Base-by-base conservation (phyloP, 2,888 invertebrate genomes). In the Troilus luridus region DNA sequence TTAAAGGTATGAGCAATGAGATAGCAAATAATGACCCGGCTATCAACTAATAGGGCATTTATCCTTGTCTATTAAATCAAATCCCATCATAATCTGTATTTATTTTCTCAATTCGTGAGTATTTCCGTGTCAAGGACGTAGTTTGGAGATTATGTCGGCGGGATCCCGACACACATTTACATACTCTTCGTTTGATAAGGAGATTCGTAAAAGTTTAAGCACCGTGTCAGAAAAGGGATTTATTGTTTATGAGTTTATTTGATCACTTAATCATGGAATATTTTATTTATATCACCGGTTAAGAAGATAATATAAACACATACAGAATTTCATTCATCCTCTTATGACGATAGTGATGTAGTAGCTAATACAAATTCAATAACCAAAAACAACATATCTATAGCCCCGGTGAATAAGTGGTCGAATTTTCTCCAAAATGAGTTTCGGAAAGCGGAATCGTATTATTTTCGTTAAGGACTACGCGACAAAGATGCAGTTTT, bases 31-130 rank as follows among this genome's bases (percentile, higher is more conserved):
- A 77, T 77, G 41, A 77, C 72, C 27, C 72, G 41, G 27, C 72
- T 41, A 77, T 77, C 72, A 77, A 41, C 72, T 77, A 85, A 85
- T 85, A 85, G 56, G 12, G 56, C 56, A 56, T 85, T 85, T n/a
- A 85, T 85, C 85, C 85, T 85, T 85, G 85, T 58, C 85, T 54
- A 56, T 77, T 77, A 41, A 77, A 77, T 77, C 72, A 77, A 85
- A 85, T n/a, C 85, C 56, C 56, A 85, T n/a, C n/a, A 56, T 58
- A 56, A 58, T n/a, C 56, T 85, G 21, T 85, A 85, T 85, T 85
- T 85, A 85, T 85, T 85, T n/a, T 85, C 85, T 56, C 21, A 9
- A 58, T 56, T 85, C 85, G 85, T 85, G 85, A 85, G 85, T 54
- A 56, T 56, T 85, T 10, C 12, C 85, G 85, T n/a, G 85, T 85